Base-by-base conservation (phyloP, 2,797 vertebrate genomes). In the Darevskia mixta region DNA sequence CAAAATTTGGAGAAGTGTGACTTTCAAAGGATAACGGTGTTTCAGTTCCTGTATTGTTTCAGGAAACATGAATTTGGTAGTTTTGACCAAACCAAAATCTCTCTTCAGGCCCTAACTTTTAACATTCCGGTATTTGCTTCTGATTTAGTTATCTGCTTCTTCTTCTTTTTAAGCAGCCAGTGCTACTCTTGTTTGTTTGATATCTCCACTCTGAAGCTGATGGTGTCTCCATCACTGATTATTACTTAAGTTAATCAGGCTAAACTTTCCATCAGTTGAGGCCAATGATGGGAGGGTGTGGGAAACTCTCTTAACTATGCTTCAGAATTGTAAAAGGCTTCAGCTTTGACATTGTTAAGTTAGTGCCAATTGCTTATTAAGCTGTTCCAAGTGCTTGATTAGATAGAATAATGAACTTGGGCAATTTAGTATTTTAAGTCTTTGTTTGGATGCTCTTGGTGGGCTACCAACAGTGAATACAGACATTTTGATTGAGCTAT, bases 341-440 rank as follows among this genome's bases (percentile, higher is more conserved):
- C 38, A 35, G 55, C 41, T 18, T 82, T 38, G 67, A 66, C 49
- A 29, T 43, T 82, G 86, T 76, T 82, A 75, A 87, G 49, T 87
- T 45, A 32, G 45, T 76, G 71, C 71, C 79, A 43, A 82, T 81
- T 82, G 69, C 69, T 55, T 66, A 76, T 64, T 82, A 82, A 76
- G 79, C 58, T 43, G n/a, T 76, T 75, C 49, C 64, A 87, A 82
- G 72, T 66, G n/a, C 71, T 66, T 87, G 86, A 82, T 87, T 87
- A 87, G 79, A 45, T 69, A 55, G 86, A 82, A 76, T 79, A 67
- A 83, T 38, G 58, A 18, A 27, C 49, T 64, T 23, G 49, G 49
- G 27, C 61, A 64, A 23, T 29, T 41, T 76, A 81, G 32, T 87
- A 61, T 87, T 43, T 81, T 49, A 81, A 58, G 32, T 72, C 78